Evolutionary conservation across 2,797 vertebrate species (phyloP), one percentile per base, ranked within the genome.

Genomic region (Molossus molossus): DNA sequence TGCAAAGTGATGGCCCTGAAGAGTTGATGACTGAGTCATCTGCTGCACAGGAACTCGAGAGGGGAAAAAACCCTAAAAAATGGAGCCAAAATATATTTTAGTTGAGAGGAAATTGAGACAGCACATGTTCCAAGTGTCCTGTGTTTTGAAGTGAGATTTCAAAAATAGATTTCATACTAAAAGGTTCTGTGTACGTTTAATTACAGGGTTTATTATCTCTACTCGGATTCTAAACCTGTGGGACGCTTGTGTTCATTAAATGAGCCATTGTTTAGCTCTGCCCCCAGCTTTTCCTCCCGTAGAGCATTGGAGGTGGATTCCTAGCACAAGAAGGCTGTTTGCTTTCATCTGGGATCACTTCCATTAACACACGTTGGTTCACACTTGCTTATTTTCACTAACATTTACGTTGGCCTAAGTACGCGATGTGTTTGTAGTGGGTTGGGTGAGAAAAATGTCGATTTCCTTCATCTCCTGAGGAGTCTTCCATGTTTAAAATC

Each of bases 11-110:
- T 98, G 98, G 98, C 98, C 98, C 97, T 98, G 98, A 98, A 98
- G 99, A 98, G 98, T 98, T 98, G 99, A 98, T 98, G 98, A 98
- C 98, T 99, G 98, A 98, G 98, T 99, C 99, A 99, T 99, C 98
- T 98, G 98, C 98, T 99, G 98, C 98, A 99, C 98, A 98, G 98
- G 98, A 99, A 99, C 98, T 99, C 97, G 98, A 98, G 98, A 98
- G 98, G 98, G 98, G 80, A 76, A 97, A 98, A 98, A 97, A 96
- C 96, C 98, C 98, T 97, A 96, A 98, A 99, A 98, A 97, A 97
- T 96, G 95, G 97, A 98, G 98, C 98, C 98, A 98, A 98, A 99
- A 98, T 98, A 97, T 98, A 98, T 98, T 98, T 99, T 98, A 98
- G 98, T 97, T 97, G 97, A 98, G 98, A 98, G 98, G 98, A 98